phyloP scores from a whole-genome alignment of 2,797 vertebrate species.

The Brachyalestes nurse region DNA sequence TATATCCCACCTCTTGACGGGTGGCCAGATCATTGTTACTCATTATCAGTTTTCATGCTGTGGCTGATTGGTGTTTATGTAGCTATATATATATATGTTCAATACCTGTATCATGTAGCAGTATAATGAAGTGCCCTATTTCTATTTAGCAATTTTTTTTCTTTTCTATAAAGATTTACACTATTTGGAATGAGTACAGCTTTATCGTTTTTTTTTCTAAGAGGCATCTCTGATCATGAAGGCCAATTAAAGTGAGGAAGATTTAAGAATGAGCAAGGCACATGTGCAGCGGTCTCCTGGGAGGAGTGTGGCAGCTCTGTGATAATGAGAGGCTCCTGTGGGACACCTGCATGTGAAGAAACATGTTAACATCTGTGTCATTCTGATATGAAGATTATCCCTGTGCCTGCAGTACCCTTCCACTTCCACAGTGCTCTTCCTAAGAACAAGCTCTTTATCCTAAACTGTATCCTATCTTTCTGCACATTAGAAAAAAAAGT shows the following conservation, averaged over 20 bases:
- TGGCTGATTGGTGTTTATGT: too few species aligned
- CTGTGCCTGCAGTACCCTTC: not conserved
- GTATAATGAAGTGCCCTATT: not conserved
- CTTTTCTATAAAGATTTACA: not conserved
- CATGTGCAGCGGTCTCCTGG: slow-evolving; percentile 30
- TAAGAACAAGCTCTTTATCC: slow-evolving; percentile 13
- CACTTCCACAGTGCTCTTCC: slow-evolving; percentile 3
- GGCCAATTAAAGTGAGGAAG: slow-evolving; percentile 28
- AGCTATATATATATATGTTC: not conserved
- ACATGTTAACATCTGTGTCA: slow-evolving; percentile 51
- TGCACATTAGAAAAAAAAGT: slow-evolving; percentile 3
- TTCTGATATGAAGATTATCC: slow-evolving; percentile 39
- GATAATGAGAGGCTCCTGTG: slow-evolving; percentile 53
- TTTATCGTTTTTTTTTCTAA: not conserved
- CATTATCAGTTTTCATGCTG: too few species aligned
- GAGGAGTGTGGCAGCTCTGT: slow-evolving; percentile 40
- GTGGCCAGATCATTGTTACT: too few species aligned
- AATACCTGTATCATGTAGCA: not conserved
- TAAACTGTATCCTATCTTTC: not conserved
- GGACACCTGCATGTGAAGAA: slow-evolving; percentile 33
- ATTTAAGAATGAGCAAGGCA: slow-evolving; percentile 30
- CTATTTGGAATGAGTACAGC: not conserved
- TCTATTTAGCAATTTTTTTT: not conserved
- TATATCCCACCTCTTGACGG: too few species aligned
- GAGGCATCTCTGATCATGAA: slow-evolving; percentile 9